Evolutionary conservation across 2,113 vertebrate genomes (phyloP).

Genomic region (Speoplatyrhinus poulsoni): DNA sequence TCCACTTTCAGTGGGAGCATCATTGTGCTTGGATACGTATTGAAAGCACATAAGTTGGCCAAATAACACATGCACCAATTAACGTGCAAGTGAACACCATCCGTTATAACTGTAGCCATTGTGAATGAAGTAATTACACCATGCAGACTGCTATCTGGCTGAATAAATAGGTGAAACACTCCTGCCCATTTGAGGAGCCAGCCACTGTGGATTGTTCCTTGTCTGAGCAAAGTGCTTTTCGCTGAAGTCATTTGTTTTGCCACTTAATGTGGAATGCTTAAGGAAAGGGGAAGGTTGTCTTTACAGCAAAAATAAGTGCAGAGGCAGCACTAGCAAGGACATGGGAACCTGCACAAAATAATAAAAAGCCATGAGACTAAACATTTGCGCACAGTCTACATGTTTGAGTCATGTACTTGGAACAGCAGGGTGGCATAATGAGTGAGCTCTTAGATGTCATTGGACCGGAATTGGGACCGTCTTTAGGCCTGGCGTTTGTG

Average conservation of each 20-base stretch:
- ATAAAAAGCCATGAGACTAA: constrained; percentile 52
- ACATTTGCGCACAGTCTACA: constrained; percentile 52
- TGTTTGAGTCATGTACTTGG: not conserved
- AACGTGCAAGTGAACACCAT: too few species aligned
- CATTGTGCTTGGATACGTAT: too few species aligned
- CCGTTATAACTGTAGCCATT: too few species aligned
- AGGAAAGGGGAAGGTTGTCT: constrained; percentile 26
- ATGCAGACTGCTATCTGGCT: not conserved
- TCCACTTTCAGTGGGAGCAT: too few species aligned
- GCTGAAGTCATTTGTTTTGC: constrained; percentile 53
- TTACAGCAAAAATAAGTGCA: not conserved
- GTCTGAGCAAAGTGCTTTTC: constrained; percentile 10
- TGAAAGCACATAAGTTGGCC: too few species aligned
- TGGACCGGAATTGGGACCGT: not conserved
- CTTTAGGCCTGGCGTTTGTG: too few species aligned
- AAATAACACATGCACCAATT: too few species aligned
- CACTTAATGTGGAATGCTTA: constrained; percentile 28
- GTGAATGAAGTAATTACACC: too few species aligned
- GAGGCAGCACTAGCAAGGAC: constrained; percentile 11
- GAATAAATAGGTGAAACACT: not conserved
- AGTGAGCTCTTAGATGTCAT: not conserved
- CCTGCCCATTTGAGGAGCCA: not conserved
- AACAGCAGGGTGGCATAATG: not conserved
- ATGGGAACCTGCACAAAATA: constrained; percentile 29
- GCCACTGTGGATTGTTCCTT: not conserved